A percentile compares a stretch with the other conserved stretches of the same genome.
Evolutionary conservation across 2,797 vertebrate genomes (phyloP).

Genomic region (Gallinago nigripennis): DNA sequence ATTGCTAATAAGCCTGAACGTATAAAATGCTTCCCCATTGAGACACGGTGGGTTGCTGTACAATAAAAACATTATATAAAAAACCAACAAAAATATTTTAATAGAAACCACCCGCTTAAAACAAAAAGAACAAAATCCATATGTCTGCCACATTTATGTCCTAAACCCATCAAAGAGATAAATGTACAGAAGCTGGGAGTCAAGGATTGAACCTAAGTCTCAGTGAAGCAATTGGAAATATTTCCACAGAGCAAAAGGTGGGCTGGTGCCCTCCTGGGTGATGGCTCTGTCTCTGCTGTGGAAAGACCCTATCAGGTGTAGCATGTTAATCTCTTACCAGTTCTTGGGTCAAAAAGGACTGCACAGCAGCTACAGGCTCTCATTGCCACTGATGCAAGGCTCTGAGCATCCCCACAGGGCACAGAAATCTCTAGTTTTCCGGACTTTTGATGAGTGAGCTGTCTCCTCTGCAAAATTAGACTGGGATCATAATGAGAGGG

Average conservation of each 20-base stretch:
- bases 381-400: neutral
- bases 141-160: conserved; percentile 66
- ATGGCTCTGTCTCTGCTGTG: conserved; percentile 50
- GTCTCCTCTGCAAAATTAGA: neutral
- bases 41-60: neutral
- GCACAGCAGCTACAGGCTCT: neutral
- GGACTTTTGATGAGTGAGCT: neutral
- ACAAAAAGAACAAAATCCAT: conserved; percentile 56
- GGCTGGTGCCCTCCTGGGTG: conserved; percentile 23
- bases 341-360: neutral
- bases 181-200: conserved; percentile 66
- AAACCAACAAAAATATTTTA: conserved; percentile 3
- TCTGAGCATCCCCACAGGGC: neutral
- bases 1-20: conserved; percentile 9
- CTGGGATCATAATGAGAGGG: neutral
- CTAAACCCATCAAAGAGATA: conserved; percentile 69
- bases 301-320: conserved; percentile 51
- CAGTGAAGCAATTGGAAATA: neutral
- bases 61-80: conserved; percentile 18
- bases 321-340: conserved; percentile 42
- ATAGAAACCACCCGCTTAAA: neutral
- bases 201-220: neutral
- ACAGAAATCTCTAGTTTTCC: neutral
- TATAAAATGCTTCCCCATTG: conserved; percentile 1
- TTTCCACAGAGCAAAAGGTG: neutral